Conservation (phyloP, 1,140 invertebrate species). For the Leptopilina clavipes region DNA sequence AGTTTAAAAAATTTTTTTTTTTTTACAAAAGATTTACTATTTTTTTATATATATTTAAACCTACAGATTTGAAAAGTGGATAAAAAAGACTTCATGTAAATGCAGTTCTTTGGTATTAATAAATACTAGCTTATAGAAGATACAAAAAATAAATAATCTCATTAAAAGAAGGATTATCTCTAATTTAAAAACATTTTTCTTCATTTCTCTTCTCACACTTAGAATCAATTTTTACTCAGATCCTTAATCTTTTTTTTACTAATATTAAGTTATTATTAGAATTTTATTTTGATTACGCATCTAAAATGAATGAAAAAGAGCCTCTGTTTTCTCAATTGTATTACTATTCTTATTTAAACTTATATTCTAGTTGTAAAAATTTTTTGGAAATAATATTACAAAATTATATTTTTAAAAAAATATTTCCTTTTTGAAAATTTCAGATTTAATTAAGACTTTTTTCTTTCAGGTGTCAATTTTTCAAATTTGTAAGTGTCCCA, state of each 20-base stretch:
- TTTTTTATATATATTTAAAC: conserved; percentile 38
- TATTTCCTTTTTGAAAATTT: too few species aligned
- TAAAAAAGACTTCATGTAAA: conserved; percentile 60
- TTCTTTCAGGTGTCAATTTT: too few species aligned
- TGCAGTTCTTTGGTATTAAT: conserved; percentile 69
- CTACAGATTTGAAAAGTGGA: conserved; percentile 33
- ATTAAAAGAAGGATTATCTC: not conserved
- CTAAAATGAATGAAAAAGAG: not conserved
- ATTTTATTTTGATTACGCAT: not conserved
- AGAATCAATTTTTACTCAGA: not conserved
- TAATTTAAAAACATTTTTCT: not conserved
- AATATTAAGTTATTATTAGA: not conserved
- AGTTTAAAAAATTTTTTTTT: not conserved
- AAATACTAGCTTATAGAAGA: conserved; percentile 50
- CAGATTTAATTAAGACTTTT: too few species aligned
- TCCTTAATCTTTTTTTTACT: not conserved
- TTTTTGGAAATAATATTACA: too few species aligned
- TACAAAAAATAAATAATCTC: conserved; percentile 36
- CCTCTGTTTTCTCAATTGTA: not conserved
- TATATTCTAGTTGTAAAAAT: not conserved
- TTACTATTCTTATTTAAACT: not conserved
- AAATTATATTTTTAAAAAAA: too few species aligned
- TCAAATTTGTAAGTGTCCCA: too few species aligned
- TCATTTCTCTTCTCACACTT: not conserved
- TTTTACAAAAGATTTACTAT: conserved; percentile 9